Percentiles rank a stretch among this genome's conserved stretches.
Evolutionary conservation across 2,797 vertebrate genomes (phyloP).

Genomic region (Remorina albescens): DNA sequence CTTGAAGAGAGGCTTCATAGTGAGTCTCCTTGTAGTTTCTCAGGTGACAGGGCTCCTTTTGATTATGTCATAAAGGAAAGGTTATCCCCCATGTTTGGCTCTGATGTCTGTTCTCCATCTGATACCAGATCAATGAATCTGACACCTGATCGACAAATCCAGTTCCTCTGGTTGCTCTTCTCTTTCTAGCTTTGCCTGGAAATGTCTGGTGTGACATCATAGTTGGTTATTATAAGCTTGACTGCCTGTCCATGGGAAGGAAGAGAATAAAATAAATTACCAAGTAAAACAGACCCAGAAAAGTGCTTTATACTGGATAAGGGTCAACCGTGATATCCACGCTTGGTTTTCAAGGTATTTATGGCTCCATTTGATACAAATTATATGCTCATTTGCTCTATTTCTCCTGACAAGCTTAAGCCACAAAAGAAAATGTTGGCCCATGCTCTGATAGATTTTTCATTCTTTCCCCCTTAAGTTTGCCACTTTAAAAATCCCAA

Average conservation of each 20-base stretch:
- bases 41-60: neutral
- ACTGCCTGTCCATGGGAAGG: constrained; percentile 18
- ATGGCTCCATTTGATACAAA: constrained; percentile 35
- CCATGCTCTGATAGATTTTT: neutral
- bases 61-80: constrained; percentile 2
- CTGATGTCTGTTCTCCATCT: neutral
- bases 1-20: neutral
- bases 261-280: constrained; percentile 12
- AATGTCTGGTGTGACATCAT: constrained; percentile 44
- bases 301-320: constrained; percentile 30
- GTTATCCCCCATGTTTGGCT: constrained; percentile 10
- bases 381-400: constrained; percentile 31
- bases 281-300: constrained; percentile 8
- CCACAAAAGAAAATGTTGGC: constrained; percentile 22
- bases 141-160: constrained; percentile 28
- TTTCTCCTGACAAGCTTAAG: constrained; percentile 23
- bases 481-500: constrained; percentile 16
- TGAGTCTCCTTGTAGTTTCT: neutral
- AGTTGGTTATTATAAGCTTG: constrained; percentile 33
- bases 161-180: constrained; percentile 31
- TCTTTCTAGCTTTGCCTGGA: constrained; percentile 31
- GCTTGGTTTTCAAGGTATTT: constrained; percentile 40
- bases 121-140: neutral
- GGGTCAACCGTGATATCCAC: constrained; percentile 29
- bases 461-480: constrained; percentile 4